Base-by-base conservation (phyloP, 1,140 invertebrate species). In the Luehdorfia chinensis region DNA sequence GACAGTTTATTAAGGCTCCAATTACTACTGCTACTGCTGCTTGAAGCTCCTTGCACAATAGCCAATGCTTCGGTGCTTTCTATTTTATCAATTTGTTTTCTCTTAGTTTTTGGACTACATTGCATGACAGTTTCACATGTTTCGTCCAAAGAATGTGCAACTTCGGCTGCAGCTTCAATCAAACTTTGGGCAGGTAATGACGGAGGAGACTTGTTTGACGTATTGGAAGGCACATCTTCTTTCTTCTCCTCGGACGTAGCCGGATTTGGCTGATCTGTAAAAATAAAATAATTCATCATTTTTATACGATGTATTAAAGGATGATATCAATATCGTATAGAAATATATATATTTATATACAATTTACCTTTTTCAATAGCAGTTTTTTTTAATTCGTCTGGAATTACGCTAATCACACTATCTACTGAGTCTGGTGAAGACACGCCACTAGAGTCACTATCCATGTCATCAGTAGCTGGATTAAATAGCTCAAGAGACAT, bases 381-480 rank as follows among this genome's bases (percentile, higher is more conserved):
- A 46, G 59, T 71, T 75, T 86, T 87, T 2, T 65, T 60, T 28
- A 86, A 54, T 64, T 86, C 83, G 14, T 88, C 87, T 1, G 84
- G 84, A 4, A 87, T 69, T 3, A 87, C 93, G 64, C 93, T 95
- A 33, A 96, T 94, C 1, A 96, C 94, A 62, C 94, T 95, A 50
- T 94, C 94, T 0, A 93, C 91, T 1, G 95, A 96, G 68, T 96
- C 94, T 1, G 95, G 95, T 0, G 95, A 96, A 0, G 94, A 95
- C 1, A 94, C 91, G 11, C 94, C 94, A 55, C 93, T 94, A 0
- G 94, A 95, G 73, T 96, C 95, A 60, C 94, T 96, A 67, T 96
- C 95, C 75, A 95, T 89, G 64, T 97, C 95, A 73, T 97, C 95
- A 4, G 93, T 95, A 66, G 95, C 95, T 1, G 95, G 95, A 84